phyloP scores from a whole-genome alignment of 2,888 invertebrate species.

The Zygothrica quintamaculata region DNA sequence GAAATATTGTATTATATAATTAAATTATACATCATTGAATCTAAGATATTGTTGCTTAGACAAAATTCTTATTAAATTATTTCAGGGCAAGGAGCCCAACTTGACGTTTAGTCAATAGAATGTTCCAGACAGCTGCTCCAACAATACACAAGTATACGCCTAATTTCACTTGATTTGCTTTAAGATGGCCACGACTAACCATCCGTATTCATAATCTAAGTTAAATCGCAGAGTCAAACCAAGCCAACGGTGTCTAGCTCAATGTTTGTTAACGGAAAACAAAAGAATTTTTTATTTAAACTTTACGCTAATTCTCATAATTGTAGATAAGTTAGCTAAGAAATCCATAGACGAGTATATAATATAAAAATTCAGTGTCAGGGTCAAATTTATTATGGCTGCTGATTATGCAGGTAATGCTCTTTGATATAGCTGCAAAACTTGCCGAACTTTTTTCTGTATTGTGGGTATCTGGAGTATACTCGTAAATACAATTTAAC shows the following conservation, averaged over 20 bases:
- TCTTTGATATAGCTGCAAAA: slow-evolving; percentile 39
- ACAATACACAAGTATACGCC: slow-evolving; percentile 50
- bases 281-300: slow-evolving; percentile 52
- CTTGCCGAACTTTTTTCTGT: slow-evolving; percentile 62
- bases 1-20: no score
- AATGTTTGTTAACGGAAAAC: slow-evolving; percentile 59
- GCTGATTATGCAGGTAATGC: slow-evolving; percentile 50
- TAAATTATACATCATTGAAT: no score
- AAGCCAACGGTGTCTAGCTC: slow-evolving; percentile 45
- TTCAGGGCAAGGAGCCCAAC: slow-evolving; percentile 4
- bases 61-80: not conserved
- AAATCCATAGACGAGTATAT: slow-evolving; percentile 17
- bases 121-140: not conserved
- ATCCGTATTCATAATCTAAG: slow-evolving; percentile 61
- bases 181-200: slow-evolving; percentile 41
- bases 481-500: slow-evolving; percentile 61
- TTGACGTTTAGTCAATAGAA: slow-evolving; percentile 14
- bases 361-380: slow-evolving; percentile 61
- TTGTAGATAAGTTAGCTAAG: not conserved
- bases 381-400: slow-evolving; percentile 59
- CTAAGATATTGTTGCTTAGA: no score
- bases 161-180: slow-evolving; percentile 45
- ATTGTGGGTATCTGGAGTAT: no score
- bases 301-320: slow-evolving; percentile 30
- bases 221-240: slow-evolving; percentile 25